Evolutionary conservation across 1,140 invertebrate genomes (phyloP).

Genomic region (Rhagoletis zephyria): DNA sequence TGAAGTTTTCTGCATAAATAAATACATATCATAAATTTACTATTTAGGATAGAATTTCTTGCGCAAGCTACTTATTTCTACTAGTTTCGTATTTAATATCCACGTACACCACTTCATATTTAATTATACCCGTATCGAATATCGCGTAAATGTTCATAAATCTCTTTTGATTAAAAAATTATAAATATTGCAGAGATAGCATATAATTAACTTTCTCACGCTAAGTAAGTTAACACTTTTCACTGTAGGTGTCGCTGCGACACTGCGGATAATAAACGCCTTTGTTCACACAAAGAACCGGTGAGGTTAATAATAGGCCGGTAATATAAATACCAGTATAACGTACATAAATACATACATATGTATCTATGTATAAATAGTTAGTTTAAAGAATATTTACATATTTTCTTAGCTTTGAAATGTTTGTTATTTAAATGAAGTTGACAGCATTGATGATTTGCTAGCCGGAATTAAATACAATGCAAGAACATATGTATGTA

Average conservation of each 20-base stretch:
- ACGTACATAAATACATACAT: neutral
- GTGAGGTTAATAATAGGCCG: conserved; percentile 1
- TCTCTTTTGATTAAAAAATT: conserved; percentile 8
- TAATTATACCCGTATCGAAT: neutral
- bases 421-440: neutral
- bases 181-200: neutral
- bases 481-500: neutral
- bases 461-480: neutral
- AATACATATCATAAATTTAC: too few relatives aligned
- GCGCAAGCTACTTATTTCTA: too few relatives aligned
- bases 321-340: neutral
- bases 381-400: neutral
- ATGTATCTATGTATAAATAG: too few relatives aligned
- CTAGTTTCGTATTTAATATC: too few relatives aligned
- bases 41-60: too few relatives aligned
- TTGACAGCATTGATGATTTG: neutral
- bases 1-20: too few relatives aligned
- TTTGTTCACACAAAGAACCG: neutral
- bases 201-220: conserved; percentile 16
- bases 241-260: neutral
- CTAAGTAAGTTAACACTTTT: conserved; percentile 25
- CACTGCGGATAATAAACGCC: neutral
- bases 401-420: neutral
- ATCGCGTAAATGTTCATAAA: conserved; percentile 8
- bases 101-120: too few relatives aligned